phyloP scores from a whole-genome alignment of 1,140 invertebrate species.

The Pseudomyrmex flavicornis region DNA sequence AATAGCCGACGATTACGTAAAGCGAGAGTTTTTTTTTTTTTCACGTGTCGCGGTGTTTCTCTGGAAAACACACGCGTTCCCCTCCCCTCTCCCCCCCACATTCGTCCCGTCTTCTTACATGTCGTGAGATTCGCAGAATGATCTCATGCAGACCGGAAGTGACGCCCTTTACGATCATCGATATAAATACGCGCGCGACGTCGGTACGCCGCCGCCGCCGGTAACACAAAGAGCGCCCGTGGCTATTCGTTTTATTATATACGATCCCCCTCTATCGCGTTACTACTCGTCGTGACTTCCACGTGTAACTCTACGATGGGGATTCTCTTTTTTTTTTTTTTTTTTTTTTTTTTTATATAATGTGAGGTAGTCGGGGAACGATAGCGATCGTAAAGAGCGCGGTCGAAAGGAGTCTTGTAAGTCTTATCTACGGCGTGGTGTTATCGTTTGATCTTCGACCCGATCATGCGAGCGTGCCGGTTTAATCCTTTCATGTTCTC shows the following conservation, averaged over 20 bases:
- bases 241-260: constrained; percentile 41
- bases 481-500: constrained; percentile 49
- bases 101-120: neutral
- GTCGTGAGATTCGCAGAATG: constrained; percentile 52
- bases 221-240: constrained; percentile 20
- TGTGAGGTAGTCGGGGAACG: constrained; percentile 34
- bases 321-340: too few relatives aligned
- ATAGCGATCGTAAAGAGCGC: constrained; percentile 64
- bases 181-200: constrained; percentile 70
- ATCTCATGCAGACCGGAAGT: constrained; percentile 70
- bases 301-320: neutral
- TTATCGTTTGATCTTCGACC: constrained; percentile 65
- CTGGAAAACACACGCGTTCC: neutral
- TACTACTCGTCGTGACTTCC: constrained; percentile 2
- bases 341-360: constrained; percentile 28
- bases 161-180: constrained; percentile 68
- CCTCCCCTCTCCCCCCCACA: neutral
- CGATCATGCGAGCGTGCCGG: constrained; percentile 24
- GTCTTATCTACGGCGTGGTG: constrained; percentile 60
- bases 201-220: neutral
- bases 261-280: neutral
- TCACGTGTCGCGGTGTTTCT: neutral
- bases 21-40: constrained; percentile 44
- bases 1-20: constrained; percentile 66
- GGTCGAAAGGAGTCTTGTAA: constrained; percentile 32